Evolutionary conservation across 2,888 invertebrate genomes (phyloP).

Genomic region (Urechis unicinctus): DNA sequence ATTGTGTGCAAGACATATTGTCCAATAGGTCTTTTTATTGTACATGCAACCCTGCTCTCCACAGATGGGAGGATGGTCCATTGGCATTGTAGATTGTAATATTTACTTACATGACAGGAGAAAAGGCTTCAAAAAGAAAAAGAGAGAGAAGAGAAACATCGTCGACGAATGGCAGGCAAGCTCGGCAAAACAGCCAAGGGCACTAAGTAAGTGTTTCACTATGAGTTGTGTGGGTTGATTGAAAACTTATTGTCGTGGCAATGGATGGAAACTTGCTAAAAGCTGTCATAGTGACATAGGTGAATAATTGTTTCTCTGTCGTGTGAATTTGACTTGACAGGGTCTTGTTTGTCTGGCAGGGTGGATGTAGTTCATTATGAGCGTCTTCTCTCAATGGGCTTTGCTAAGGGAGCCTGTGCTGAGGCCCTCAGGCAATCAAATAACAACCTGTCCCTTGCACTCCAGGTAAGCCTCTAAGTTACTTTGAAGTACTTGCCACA

Average conservation of each 20-base stretch:
- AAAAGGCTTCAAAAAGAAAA: slow-evolving; percentile 10
- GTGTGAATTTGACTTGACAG: too few relatives aligned
- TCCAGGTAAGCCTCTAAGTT: slow-evolving; percentile 51
- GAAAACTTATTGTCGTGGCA: background rate
- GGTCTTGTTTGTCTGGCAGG: slow-evolving; percentile 25
- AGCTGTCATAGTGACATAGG: too few relatives aligned
- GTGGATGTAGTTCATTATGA: slow-evolving; percentile 35
- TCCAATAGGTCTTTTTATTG: too few relatives aligned
- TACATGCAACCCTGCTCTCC: too few relatives aligned
- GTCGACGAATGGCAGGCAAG: slow-evolving; percentile 5
- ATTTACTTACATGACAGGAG: too few relatives aligned
- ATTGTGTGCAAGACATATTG: too few relatives aligned
- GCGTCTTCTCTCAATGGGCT: slow-evolving; percentile 61
- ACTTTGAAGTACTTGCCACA: background rate
- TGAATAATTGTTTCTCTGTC: too few relatives aligned
- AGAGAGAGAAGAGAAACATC: slow-evolving; percentile 15
- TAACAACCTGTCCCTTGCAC: slow-evolving; percentile 65
- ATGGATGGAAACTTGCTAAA: too few relatives aligned
- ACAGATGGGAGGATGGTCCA: too few relatives aligned
- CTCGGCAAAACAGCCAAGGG: slow-evolving; percentile 20
- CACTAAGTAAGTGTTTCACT: slow-evolving; percentile 10
- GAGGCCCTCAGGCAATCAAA: slow-evolving; percentile 62
- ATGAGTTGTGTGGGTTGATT: too few relatives aligned
- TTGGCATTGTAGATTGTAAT: too few relatives aligned
- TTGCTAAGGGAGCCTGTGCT: slow-evolving; percentile 57